Evolutionary conservation across 2,797 vertebrate species (phyloP).

Genomic region (Liparis tanakae): DNA sequence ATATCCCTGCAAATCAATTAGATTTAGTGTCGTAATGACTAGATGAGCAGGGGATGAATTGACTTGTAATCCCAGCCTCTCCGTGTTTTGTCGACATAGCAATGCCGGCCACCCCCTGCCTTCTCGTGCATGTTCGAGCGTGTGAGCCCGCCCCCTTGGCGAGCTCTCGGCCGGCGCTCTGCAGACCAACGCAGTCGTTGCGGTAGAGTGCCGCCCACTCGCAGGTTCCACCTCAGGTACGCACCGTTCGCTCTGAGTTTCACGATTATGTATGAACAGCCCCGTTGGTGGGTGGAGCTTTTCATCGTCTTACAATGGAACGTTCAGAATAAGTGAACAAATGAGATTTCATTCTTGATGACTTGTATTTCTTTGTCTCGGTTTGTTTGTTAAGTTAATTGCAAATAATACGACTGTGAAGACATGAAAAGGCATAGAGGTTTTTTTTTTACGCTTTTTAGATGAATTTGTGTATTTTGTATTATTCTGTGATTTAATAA

Average conservation of each 20-base stretch:
- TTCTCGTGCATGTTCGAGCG: background rate
- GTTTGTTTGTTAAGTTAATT: conserved; percentile 2
- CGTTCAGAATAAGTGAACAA: background rate
- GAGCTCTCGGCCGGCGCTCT: background rate
- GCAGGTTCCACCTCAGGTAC: background rate
- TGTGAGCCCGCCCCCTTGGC: background rate
- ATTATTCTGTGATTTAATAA: background rate
- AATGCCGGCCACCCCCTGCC: background rate
- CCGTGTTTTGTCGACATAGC: background rate
- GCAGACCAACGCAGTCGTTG: too few species aligned
- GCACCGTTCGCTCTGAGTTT: background rate
- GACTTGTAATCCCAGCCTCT: too few species aligned
- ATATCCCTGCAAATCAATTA: background rate
- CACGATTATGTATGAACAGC: background rate
- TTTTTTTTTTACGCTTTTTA: background rate
- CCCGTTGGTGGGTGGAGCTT: background rate
- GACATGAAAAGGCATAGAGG: background rate
- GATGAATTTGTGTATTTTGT: background rate
- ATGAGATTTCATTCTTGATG: background rate
- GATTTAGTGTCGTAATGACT: background rate
- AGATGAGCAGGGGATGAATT: background rate
- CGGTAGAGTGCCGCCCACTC: background rate
- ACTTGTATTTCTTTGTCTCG: background rate
- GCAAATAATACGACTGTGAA: background rate
- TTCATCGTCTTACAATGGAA: background rate